phyloP scores from a whole-genome alignment of 2,888 invertebrate genomes.

The Drosophila barbarae region DNA sequence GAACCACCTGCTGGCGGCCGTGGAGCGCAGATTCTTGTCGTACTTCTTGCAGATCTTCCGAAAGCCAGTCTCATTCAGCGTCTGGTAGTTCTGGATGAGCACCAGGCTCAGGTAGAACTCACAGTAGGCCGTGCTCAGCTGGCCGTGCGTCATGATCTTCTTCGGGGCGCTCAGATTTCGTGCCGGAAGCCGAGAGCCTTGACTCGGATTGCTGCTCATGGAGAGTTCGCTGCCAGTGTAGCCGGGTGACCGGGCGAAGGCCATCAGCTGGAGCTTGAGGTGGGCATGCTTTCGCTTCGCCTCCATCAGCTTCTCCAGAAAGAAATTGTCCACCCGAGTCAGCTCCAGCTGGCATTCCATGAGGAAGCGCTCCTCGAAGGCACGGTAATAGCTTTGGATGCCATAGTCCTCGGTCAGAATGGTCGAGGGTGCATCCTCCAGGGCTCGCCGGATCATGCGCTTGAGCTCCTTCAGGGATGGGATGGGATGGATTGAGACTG shows the following conservation, averaged over 20 bases:
- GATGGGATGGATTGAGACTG: background rate
- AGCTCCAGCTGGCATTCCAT: conserved; percentile 94
- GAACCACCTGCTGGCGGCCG: conserved; percentile 93
- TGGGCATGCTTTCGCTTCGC: conserved; percentile 94
- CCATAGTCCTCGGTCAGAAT: conserved; percentile 77
- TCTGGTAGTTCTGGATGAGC: conserved; percentile 97
- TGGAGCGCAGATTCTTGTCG: conserved; percentile 91
- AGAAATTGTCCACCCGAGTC: conserved; percentile 96
- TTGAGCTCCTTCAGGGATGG: conserved; percentile 84
- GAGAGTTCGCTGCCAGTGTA: conserved; percentile 31
- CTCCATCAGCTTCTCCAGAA: conserved; percentile 97
- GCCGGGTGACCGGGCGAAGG: conserved; percentile 26
- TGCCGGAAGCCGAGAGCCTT: background rate
- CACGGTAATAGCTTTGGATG: conserved; percentile 84
- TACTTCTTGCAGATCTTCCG: conserved; percentile 99
- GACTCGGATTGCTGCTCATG: background rate
- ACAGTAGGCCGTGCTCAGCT: conserved; percentile 92
- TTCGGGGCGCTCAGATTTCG: background rate
- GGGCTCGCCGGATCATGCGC: conserved; percentile 91
- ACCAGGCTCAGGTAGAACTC: conserved; percentile 98
- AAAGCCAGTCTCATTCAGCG: conserved; percentile 97
- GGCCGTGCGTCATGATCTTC: conserved; percentile 53
- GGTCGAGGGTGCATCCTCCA: conserved; percentile 92
- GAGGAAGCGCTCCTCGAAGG: conserved; percentile 96
- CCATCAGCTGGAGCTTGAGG: conserved; percentile 81